These are phyloP conservation scores for Grantiella picta DNA, from an alignment of 2,113 vertebrate genomes.

Conservation along the genomic window DNA sequence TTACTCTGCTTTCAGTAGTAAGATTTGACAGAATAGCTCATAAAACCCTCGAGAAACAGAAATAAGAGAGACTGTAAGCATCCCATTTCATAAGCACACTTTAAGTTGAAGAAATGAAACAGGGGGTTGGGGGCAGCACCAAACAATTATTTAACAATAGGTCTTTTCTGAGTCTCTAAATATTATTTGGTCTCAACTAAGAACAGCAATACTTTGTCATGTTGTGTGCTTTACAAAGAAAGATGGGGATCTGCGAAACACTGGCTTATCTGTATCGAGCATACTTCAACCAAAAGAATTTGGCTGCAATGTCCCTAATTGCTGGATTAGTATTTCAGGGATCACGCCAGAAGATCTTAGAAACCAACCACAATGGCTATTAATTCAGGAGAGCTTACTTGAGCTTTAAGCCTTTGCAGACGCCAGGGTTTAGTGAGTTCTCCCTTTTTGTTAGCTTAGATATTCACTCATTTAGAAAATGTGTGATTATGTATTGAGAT, in stretches of 20 bases:
- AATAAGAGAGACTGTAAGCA: background rate
- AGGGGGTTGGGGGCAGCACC: rapidly evolving
- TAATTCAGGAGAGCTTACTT: background rate
- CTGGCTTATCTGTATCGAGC: background rate
- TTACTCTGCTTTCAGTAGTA: background rate
- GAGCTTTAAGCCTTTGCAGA: background rate
- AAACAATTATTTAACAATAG: background rate
- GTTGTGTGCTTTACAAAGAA: background rate
- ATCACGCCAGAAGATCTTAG: background rate
- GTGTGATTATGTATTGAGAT: background rate
- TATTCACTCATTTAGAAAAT: background rate
- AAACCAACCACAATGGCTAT: background rate
- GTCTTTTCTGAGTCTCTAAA: background rate
- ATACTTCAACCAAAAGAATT: background rate
- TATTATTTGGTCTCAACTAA: background rate
- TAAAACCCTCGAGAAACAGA: background rate
- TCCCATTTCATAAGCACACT: background rate
- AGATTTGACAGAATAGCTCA: background rate
- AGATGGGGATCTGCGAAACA: background rate
- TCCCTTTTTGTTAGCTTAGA: background rate
- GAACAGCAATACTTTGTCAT: background rate
- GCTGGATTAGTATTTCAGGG: background rate
- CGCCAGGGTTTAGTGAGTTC: background rate
- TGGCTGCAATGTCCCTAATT: background rate
- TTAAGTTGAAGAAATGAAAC: background rate